Evolutionary conservation across 2,888 invertebrate species (phyloP).

Genomic region (Ophioninae sp.): DNA sequence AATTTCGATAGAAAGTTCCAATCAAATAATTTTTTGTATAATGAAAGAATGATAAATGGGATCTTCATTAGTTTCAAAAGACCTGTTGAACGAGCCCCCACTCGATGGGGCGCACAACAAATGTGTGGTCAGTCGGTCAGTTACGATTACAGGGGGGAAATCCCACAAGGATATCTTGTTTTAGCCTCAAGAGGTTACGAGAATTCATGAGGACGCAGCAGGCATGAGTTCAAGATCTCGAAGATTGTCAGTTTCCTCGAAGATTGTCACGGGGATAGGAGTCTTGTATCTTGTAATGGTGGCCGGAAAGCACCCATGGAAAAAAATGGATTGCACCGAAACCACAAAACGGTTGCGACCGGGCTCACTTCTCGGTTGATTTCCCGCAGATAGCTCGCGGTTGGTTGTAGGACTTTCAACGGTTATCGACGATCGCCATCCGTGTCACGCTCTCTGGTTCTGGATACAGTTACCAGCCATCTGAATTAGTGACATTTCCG

Average conservation of each 20-base stretch:
- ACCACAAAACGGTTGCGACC: slow-evolving; percentile 4
- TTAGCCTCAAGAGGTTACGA: neutral
- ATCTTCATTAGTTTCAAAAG: too few species aligned
- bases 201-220: neutral
- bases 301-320: neutral
- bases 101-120: too few species aligned
- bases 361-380: neutral
- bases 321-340: neutral
- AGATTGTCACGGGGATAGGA: neutral
- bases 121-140: too few species aligned
- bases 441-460: neutral
- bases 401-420: neutral
- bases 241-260: neutral
- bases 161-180: neutral
- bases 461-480: neutral
- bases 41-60: too few species aligned
- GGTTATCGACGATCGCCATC: neutral
- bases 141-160: too few species aligned
- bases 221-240: neutral
- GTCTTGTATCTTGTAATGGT: neutral
- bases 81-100: too few species aligned
- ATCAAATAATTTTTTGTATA: neutral
- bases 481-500: neutral
- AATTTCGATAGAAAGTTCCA: neutral
- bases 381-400: neutral